These are phyloP conservation scores for Galeopsomyia nigrocyanea DNA, from an alignment of 2,888 invertebrate genomes.

Conservation along the genomic window DNA sequence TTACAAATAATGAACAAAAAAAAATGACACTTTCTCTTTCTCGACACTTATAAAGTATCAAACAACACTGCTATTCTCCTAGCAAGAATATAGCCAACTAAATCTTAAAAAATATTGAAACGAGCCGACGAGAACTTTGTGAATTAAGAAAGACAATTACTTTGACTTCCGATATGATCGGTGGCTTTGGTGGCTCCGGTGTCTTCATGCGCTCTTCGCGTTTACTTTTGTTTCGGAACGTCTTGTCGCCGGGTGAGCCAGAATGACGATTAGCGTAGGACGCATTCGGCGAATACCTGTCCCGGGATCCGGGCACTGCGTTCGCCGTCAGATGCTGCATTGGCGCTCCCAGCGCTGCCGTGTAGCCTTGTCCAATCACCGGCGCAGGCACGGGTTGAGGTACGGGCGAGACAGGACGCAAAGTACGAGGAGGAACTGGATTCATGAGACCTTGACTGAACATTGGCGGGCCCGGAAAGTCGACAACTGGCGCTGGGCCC, in stretches of 20 bases:
- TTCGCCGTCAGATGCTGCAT: conserved; percentile 4
- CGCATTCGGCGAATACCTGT: conserved; percentile 33
- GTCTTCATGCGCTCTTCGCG: conserved; percentile 62
- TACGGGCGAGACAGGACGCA: conserved; percentile 29
- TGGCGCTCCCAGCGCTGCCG: not conserved
- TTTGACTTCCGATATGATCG: conserved; percentile 66
- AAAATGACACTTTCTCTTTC: too few relatives aligned
- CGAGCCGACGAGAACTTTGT: too few relatives aligned
- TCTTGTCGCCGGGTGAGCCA: conserved; percentile 5
- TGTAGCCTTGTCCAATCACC: conserved; percentile 44
- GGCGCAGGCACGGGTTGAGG: conserved; percentile 50
- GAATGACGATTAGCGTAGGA: conserved; percentile 4
- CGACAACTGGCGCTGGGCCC: conserved; percentile 41
- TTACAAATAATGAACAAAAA: conserved; percentile 10
- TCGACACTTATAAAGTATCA: too few relatives aligned
- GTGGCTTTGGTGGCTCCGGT: conserved; percentile 67
- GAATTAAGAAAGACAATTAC: conserved; percentile 55
- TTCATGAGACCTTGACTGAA: conserved; percentile 56
- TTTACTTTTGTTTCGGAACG: conserved; percentile 4
- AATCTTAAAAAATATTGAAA: too few relatives aligned
- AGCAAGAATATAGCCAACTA: too few relatives aligned
- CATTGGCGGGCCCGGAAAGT: conserved; percentile 56
- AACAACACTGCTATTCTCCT: too few relatives aligned
- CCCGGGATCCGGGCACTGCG: conserved; percentile 14
- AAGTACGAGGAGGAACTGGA: conserved; percentile 16